Evolutionary conservation across 2,797 vertebrate genomes (phyloP).

Genomic region (Pseudochromis fuscus): DNA sequence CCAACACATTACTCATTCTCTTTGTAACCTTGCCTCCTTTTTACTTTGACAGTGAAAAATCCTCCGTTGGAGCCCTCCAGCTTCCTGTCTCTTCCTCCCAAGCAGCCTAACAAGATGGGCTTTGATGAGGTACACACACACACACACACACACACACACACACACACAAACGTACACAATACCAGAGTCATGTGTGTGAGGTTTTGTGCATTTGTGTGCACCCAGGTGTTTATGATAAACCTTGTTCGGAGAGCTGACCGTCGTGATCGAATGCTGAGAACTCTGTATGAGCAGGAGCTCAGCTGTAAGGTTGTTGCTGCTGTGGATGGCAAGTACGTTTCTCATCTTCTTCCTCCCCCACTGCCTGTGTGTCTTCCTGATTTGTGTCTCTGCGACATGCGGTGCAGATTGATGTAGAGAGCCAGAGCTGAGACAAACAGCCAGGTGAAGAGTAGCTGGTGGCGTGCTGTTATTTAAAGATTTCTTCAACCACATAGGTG

Average conservation of each 20-base stretch:
- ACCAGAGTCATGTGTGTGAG: slow-evolving; percentile 33
- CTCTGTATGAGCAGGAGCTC: slow-evolving; percentile 87
- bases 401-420: slow-evolving; percentile 43
- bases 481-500: slow-evolving; percentile 8
- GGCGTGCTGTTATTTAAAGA: slow-evolving; percentile 23
- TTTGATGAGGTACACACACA: slow-evolving; percentile 92
- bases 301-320: slow-evolving; percentile 87
- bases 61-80: slow-evolving; percentile 91
- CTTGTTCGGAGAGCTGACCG: slow-evolving; percentile 87
- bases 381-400: slow-evolving; percentile 50
- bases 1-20: slow-evolving; percentile 53
- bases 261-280: slow-evolving; percentile 87
- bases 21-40: slow-evolving; percentile 50
- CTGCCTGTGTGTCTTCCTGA: slow-evolving; percentile 32
- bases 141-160: slow-evolving; percentile 15
- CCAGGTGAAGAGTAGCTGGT: slow-evolving; percentile 36
- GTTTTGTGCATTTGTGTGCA: slow-evolving; percentile 49
- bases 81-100: slow-evolving; percentile 87
- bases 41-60: slow-evolving; percentile 86
- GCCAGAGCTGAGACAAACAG: slow-evolving; percentile 54
- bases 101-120: slow-evolving; percentile 93
- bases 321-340: slow-evolving; percentile 93
- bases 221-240: slow-evolving; percentile 94
- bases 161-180: not conserved
- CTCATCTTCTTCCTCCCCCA: slow-evolving; percentile 47